A percentile compares a stretch with the other conserved stretches of the same genome.
Conservation (phyloP, 2,113 vertebrate species). For the Camelus bactrianus region DNA sequence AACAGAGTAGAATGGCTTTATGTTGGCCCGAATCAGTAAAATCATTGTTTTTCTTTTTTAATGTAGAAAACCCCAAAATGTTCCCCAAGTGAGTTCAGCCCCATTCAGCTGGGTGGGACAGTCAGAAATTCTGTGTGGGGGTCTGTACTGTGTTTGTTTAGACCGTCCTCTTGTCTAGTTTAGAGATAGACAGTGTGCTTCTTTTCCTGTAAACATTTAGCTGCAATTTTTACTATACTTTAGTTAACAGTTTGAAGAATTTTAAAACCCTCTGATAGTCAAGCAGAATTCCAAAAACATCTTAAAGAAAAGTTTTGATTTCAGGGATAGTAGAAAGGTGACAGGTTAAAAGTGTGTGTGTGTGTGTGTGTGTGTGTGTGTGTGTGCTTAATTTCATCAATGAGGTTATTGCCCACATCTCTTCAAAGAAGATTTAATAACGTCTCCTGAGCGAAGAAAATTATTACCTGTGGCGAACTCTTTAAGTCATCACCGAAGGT, state of each 20-base stretch:
- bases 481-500: constrained; percentile 86
- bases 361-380: neutral
- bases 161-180: neutral
- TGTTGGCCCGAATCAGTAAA: neutral
- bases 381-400: constrained; percentile 54
- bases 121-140: neutral
- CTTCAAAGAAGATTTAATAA: constrained; percentile 84
- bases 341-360: neutral
- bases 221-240: constrained; percentile 46
- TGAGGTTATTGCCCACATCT: constrained; percentile 77
- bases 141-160: neutral
- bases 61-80: neutral
- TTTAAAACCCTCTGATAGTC: constrained; percentile 48
- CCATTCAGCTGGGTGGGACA: neutral
- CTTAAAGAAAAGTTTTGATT: constrained; percentile 59
- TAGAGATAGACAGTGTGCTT: neutral
- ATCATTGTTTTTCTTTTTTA: neutral
- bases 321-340: constrained; percentile 19
- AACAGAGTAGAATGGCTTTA: neutral
- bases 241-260: neutral
- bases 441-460: constrained; percentile 84
- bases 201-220: neutral
- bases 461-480: constrained; percentile 87
- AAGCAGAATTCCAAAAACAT: constrained; percentile 1
- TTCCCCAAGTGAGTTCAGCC: neutral